Evolutionary conservation across 1,140 invertebrate species (phyloP).

Genomic region (Rhopalosiphum padi): DNA sequence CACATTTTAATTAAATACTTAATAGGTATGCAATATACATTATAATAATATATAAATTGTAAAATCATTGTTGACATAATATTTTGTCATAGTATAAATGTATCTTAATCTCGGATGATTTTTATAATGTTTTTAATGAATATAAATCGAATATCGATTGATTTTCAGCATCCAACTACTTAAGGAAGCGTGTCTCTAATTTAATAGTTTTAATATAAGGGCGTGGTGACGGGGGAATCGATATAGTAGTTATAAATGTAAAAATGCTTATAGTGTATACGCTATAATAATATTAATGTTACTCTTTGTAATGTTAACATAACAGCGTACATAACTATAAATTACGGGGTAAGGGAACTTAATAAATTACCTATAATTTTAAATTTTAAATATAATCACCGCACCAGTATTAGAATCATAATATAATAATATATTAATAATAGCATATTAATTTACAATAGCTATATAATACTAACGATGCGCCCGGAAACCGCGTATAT

Average conservation of each 20-base stretch:
- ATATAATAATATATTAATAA: not conserved
- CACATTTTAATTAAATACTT: not conserved
- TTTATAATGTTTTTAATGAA: not conserved
- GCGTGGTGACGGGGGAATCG: not conserved
- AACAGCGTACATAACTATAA: not conserved
- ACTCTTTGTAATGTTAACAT: not conserved
- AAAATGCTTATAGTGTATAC: not conserved
- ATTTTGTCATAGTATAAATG: not conserved
- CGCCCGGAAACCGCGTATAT: not conserved
- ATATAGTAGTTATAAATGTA: not conserved
- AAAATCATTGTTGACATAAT: not conserved
- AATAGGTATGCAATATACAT: too few species aligned
- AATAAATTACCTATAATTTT: not conserved
- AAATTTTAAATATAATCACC: not conserved
- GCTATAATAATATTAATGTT: not conserved
- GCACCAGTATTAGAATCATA: not conserved
- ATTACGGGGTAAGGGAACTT: not conserved
- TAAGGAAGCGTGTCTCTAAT: not conserved
- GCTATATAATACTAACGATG: not conserved
- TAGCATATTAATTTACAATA: constrained; percentile 10
- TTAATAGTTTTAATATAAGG: not conserved
- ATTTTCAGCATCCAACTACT: not conserved
- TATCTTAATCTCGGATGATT: not conserved
- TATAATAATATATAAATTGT: not conserved
- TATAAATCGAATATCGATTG: not conserved